phyloP scores from a whole-genome alignment of 2,797 vertebrate species.

The Natrix natrix region DNA sequence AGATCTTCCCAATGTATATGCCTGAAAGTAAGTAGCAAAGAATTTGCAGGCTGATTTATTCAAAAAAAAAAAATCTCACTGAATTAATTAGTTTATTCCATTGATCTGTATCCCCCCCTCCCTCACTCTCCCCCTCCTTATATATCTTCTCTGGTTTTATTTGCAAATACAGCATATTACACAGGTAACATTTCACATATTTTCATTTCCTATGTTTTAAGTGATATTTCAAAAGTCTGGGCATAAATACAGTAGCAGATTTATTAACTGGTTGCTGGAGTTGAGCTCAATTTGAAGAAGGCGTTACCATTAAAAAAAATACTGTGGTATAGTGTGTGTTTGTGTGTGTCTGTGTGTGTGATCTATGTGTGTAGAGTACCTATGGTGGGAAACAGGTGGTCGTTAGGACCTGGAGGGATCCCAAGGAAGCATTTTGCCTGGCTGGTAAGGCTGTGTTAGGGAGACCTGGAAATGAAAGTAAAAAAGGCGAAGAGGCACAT shows the following conservation, averaged over 20 bases:
- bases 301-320: not conserved
- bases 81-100: not conserved
- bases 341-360: not conserved
- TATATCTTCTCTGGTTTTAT: not conserved
- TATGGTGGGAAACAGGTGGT: slow-evolving; percentile 39
- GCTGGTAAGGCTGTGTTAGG: slow-evolving; percentile 63
- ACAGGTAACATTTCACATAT: not conserved
- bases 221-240: not conserved
- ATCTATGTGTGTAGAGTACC: not conserved
- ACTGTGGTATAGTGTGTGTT: not conserved
- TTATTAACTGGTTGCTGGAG: not conserved
- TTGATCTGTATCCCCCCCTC: not conserved
- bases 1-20: not conserved
- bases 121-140: too few species aligned
- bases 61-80: not conserved
- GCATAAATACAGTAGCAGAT: not conserved
- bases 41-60: not conserved
- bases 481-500: slow-evolving; percentile 72
- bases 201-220: not conserved
- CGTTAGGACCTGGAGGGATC: slow-evolving; percentile 66
- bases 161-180: not conserved
- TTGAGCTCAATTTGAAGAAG: not conserved
- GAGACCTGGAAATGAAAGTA: slow-evolving; percentile 77
- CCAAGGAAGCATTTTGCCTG: slow-evolving; percentile 67
- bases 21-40: not conserved